Conservation (phyloP, 2,113 vertebrate species). For the Pungitius pungitius region DNA sequence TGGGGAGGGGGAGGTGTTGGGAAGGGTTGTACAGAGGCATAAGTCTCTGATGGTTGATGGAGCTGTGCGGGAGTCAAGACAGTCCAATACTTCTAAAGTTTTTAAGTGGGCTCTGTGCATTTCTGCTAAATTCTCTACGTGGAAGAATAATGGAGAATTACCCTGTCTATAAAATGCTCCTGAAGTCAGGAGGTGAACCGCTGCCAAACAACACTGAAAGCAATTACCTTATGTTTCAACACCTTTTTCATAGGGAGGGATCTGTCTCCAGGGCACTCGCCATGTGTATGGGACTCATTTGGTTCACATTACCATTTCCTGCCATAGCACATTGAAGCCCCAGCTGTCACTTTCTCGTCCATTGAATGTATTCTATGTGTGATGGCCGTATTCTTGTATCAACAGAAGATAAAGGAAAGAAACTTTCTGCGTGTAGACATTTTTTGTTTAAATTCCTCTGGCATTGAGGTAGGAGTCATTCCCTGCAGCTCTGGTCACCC, state of each 20-base stretch:
- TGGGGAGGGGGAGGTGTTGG: too few species aligned
- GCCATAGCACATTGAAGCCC: constrained; percentile 47
- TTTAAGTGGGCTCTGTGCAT: constrained; percentile 32
- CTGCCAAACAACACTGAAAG: constrained; percentile 76
- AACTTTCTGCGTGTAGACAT: constrained; percentile 29
- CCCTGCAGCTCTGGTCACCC: constrained; percentile 47
- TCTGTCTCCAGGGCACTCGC: constrained; percentile 70
- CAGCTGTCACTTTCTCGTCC: constrained; percentile 60
- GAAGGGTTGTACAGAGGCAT: too few species aligned
- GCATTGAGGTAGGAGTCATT: constrained; percentile 20
- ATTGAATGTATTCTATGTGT: constrained; percentile 37
- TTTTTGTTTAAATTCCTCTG: constrained; percentile 54
- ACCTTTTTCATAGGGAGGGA: constrained; percentile 71
- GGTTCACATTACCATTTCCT: constrained; percentile 76
- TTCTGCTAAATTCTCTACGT: constrained; percentile 4
- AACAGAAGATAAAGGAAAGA: constrained; percentile 36
- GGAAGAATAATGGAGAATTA: constrained; percentile 71
- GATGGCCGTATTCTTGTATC: constrained; percentile 44
- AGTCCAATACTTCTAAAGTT: constrained; percentile 20
- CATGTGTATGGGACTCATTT: constrained; percentile 67
- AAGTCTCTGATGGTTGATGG: too few species aligned
- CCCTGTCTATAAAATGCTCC: constrained; percentile 68
- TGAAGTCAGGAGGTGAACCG: constrained; percentile 61
- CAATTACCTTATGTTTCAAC: constrained; percentile 79
- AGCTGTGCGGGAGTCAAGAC: too few species aligned